phyloP scores from a whole-genome alignment of 1,140 invertebrate genomes.

The Phocides pigmalion region DNA sequence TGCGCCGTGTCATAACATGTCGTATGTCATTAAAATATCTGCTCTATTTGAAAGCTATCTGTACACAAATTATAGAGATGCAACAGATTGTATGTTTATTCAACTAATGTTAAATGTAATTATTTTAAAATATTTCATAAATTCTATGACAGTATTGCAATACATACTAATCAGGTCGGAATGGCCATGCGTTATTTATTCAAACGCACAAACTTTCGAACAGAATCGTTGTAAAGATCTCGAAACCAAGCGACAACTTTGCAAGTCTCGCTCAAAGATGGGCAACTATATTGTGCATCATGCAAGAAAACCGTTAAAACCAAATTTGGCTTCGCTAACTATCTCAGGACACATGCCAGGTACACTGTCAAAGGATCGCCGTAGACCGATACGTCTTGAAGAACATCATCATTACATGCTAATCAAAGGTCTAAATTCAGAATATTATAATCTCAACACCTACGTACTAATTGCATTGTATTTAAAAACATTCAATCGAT shows the following conservation, averaged over 20 bases:
- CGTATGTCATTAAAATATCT: conserved; percentile 28
- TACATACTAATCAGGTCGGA: too few species aligned
- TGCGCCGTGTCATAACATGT: conserved; percentile 35
- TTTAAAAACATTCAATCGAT: too few species aligned
- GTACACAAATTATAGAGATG: conserved; percentile 16
- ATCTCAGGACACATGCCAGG: not conserved
- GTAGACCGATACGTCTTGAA: not conserved
- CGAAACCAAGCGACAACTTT: not conserved
- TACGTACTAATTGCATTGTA: too few species aligned
- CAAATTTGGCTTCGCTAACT: not conserved
- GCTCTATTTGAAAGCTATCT: conserved; percentile 32
- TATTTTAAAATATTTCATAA: not conserved
- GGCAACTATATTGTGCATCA: too few species aligned
- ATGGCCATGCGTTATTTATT: too few species aligned
- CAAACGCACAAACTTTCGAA: too few species aligned
- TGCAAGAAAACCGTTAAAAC: not conserved
- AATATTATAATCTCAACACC: too few species aligned
- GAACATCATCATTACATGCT: not conserved
- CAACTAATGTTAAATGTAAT: not conserved
- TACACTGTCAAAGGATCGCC: not conserved
- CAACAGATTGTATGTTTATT: not conserved
- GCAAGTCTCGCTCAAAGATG: not conserved
- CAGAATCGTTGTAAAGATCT: too few species aligned
- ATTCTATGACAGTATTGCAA: not conserved
- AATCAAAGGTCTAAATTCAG: too few species aligned